phyloP scores from a whole-genome alignment of 2,113 vertebrate genomes.

The Hoplias malabaricus region DNA sequence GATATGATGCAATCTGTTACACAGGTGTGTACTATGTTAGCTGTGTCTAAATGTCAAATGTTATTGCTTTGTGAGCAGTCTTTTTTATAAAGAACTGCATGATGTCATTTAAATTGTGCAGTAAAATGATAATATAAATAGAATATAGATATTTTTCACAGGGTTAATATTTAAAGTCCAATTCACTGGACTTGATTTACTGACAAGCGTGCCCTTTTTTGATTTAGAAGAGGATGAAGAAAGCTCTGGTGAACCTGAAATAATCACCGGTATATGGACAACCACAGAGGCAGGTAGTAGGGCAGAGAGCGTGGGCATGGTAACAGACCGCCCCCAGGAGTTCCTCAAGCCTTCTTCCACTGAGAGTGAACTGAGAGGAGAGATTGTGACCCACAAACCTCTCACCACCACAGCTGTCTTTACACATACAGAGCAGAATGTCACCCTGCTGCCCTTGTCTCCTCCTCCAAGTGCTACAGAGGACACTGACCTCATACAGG shows the following conservation, averaged over 20 bases:
- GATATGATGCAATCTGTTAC: conserved; percentile 91
- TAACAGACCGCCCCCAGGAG: conserved; percentile 71
- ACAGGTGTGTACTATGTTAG: conserved; percentile 74
- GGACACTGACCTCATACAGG: conserved; percentile 53
- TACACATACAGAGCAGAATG: conserved; percentile 38
- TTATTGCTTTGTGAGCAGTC: too few species aligned
- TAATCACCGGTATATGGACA: conserved; percentile 12
- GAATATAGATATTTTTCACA: background rate
- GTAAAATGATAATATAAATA: too few species aligned
- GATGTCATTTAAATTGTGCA: too few species aligned
- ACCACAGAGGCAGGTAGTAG: conserved; percentile 50
- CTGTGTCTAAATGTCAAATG: too few species aligned
- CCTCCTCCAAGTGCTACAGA: conserved; percentile 53
- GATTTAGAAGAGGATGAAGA: conserved; percentile 62
- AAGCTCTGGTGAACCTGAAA: conserved; percentile 49
- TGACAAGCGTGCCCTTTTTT: background rate
- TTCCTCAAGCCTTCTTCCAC: conserved; percentile 71
- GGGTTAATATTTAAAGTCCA: background rate
- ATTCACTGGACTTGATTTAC: background rate
- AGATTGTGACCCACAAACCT: conserved; percentile 81
- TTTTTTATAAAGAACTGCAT: too few species aligned
- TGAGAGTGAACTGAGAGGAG: conserved; percentile 78
- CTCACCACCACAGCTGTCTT: conserved; percentile 55
- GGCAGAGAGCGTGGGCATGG: conserved; percentile 62
- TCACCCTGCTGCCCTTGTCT: conserved; percentile 48